Base-by-base conservation (phyloP, 2,113 vertebrate genomes). In the Gymnogyps californianus region DNA sequence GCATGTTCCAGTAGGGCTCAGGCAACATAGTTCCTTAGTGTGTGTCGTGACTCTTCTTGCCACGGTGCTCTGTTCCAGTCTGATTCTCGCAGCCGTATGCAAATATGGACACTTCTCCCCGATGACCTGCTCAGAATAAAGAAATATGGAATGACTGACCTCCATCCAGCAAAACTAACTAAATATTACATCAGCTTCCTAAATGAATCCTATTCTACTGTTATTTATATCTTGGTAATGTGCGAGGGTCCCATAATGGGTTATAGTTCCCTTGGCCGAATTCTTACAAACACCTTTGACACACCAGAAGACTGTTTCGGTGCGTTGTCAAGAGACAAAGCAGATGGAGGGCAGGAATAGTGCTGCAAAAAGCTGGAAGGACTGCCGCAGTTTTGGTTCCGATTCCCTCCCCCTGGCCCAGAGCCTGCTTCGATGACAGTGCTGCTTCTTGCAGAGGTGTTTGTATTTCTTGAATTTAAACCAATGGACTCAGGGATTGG, bases 1-100 rank as follows among this genome's bases (percentile, higher is more conserved):
- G 25, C 98, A 97, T 62, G 72, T 99, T 83, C 99, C 99, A 38
- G 99, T 99, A 55, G 99, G 99, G 22, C 98, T 99, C 40, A 98
- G 96, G 54, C 96, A 98, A 21, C 96, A 99, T 25, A 89, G 76
- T 70, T 40, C 55, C 28, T 87, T 97, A 10, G 98, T 99, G 34
- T 99, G 99, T 58, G 97, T 87, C 5, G 92, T 98, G 88, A 99
- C 99, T 49, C 96, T 99, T 81, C 97, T 99, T 11, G 90, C 98
- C 90, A 99, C 99, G 1, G 25, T 98, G 61, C 85, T 99, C 78
- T 99, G 99, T 93, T 98, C 98, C 81, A 74, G 94, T 69, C 82
- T 97, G n/a, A 97, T 99, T 70, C 97, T 99, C 1, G 87, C 91
- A 93, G 97, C 98, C 58, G 97, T 99, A 52, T 99, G 98, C 97